Conservation (phyloP, 1,140 invertebrate species). For the Piezodorus guildinii region DNA sequence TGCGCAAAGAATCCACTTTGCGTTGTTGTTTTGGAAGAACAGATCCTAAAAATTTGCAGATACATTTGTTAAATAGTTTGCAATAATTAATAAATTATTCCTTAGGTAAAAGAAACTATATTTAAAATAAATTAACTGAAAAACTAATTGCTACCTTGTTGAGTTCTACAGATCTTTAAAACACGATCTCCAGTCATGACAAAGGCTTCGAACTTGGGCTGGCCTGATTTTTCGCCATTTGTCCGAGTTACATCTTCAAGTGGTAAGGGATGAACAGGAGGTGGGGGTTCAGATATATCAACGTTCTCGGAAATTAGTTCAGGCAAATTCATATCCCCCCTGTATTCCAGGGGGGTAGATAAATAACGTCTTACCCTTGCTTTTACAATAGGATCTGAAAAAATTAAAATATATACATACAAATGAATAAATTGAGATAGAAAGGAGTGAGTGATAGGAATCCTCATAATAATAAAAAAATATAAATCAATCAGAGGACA, state of each 20-base stretch:
- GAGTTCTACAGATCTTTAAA: constrained; percentile 73
- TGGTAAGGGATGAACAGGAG: constrained; percentile 21
- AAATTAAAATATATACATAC: constrained; percentile 33
- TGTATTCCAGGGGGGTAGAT: constrained; percentile 36
- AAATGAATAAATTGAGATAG: no score
- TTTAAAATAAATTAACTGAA: no score
- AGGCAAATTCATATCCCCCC: constrained; percentile 20
- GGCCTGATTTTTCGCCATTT: constrained; percentile 21
- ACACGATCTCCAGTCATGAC: constrained; percentile 97
- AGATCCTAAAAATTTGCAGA: constrained; percentile 22
- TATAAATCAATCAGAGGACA: no score
- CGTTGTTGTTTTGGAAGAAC: constrained; percentile 50
- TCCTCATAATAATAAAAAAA: no score
- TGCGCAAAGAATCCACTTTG: constrained; percentile 46
- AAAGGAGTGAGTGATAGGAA: no score
- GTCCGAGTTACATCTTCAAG: constrained; percentile 26
- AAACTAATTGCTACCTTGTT: constrained; percentile 37
- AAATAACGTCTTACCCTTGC: constrained; percentile 63
- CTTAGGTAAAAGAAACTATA: neutral
- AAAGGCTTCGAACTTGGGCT: constrained; percentile 71
- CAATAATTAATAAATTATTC: neutral
- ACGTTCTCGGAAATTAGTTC: constrained; percentile 18
- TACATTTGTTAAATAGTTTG: no score
- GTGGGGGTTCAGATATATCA: constrained; percentile 10
- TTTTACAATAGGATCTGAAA: constrained; percentile 71